phyloP scores from a whole-genome alignment of 2,113 vertebrate species.

The Strix uralensis region DNA sequence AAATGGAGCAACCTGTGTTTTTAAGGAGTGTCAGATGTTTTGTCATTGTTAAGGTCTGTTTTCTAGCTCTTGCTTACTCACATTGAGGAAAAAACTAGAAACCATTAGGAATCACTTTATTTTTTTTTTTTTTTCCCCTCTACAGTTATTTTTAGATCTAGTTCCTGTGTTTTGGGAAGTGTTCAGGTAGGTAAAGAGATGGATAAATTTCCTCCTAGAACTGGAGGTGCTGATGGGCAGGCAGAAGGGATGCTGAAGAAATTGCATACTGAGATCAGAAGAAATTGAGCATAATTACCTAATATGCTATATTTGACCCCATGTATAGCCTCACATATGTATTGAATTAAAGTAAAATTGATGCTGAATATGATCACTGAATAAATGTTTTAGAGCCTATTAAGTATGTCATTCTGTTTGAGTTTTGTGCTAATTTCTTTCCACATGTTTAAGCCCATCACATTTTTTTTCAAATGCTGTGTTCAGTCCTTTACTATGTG shows the following conservation, averaged over 20 bases:
- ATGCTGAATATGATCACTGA: conserved; percentile 65
- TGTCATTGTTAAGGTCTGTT: background rate
- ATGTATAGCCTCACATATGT: conserved; percentile 55
- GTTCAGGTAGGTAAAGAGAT: background rate
- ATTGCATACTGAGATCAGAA: background rate
- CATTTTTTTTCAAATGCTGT: conserved; percentile 61
- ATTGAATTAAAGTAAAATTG: conserved; percentile 67
- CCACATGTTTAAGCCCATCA: conserved; percentile 74
- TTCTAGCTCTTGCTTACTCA: background rate
- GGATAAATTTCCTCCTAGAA: background rate
- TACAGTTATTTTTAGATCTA: background rate
- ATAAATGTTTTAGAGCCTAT: conserved; percentile 66
- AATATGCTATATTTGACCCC: conserved; percentile 18
- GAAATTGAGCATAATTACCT: conserved; percentile 22
- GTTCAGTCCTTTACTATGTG: conserved; percentile 66
- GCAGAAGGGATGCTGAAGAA: background rate
- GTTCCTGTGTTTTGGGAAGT: background rate
- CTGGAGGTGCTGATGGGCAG: background rate
- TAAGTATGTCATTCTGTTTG: conserved; percentile 68
- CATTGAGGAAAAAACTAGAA: background rate
- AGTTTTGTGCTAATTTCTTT: conserved; percentile 70
- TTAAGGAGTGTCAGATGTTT: background rate
- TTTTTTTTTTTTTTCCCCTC: too few relatives aligned
- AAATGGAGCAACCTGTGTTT: background rate
- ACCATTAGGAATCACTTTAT: background rate